Conservation (phyloP, 2,888 invertebrate genomes). For the Drosophila diplacantha region DNA sequence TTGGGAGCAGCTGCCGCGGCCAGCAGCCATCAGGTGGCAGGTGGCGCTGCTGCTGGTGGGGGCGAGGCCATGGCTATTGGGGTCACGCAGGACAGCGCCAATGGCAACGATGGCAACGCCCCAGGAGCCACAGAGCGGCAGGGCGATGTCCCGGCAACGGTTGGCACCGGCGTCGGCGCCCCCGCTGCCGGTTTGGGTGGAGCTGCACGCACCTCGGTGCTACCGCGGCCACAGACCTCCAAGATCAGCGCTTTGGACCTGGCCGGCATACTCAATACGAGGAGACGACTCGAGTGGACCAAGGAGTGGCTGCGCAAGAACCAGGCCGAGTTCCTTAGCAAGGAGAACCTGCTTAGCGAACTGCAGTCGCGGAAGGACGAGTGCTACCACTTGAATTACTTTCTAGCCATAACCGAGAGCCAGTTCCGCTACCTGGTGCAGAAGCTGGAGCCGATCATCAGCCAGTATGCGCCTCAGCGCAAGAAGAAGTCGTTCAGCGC, state of each 20-base stretch:
- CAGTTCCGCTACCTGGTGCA: constrained; percentile 76
- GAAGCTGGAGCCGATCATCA: constrained; percentile 74
- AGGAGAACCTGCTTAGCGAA: constrained; percentile 74
- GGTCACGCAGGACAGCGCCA: constrained; percentile 66
- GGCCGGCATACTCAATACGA: constrained; percentile 74
- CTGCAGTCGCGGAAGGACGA: constrained; percentile 75
- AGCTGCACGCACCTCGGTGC: constrained; percentile 61
- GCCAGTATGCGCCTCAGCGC: constrained; percentile 75
- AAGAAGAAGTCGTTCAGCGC: constrained; percentile 76
- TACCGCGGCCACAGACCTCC: constrained; percentile 61
- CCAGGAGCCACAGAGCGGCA: constrained; percentile 37
- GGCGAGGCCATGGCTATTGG: constrained; percentile 52
- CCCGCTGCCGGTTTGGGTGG: constrained; percentile 44
- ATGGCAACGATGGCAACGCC: constrained; percentile 54
- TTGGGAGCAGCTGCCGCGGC: constrained; percentile 10
- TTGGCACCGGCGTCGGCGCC: constrained; percentile 19
- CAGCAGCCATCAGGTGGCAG: constrained; percentile 38
- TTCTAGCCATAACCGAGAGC: constrained; percentile 76
- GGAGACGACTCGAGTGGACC: constrained; percentile 75
- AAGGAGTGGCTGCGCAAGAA: constrained; percentile 76
- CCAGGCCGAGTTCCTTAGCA: constrained; percentile 74
- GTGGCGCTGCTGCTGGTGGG: constrained; percentile 12
- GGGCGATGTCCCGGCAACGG: constrained; percentile 26
- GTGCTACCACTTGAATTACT: constrained; percentile 75
- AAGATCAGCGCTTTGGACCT: constrained; percentile 72